Evolutionary conservation across 2,113 vertebrate genomes (phyloP).

Genomic region (Paratilapia polleni): DNA sequence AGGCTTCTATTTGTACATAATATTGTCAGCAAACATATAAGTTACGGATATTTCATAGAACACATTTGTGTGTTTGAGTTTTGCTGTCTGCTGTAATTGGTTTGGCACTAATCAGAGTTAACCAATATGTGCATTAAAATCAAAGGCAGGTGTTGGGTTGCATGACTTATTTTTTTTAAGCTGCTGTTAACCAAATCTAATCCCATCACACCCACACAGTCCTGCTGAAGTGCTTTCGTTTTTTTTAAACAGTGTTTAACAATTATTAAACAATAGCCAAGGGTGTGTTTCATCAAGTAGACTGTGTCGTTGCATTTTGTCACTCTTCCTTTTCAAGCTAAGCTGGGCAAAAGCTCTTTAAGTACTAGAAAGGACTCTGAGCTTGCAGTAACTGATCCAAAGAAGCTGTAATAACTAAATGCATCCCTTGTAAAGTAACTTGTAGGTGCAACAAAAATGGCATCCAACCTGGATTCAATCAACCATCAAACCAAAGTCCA

Average conservation of each 20-base stretch:
- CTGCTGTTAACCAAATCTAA: neutral
- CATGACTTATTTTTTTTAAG: neutral
- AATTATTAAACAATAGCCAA: neutral
- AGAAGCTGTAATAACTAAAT: neutral
- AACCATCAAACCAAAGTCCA: neutral
- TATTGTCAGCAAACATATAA: neutral
- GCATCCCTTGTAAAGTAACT: neutral
- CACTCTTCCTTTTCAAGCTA: neutral
- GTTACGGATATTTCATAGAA: neutral
- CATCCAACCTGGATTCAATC: neutral
- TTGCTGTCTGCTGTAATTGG: neutral
- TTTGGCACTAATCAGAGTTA: neutral
- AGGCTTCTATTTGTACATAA: neutral
- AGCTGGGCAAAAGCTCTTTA: neutral
- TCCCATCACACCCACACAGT: neutral
- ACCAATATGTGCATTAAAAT: neutral
- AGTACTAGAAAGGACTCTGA: neutral
- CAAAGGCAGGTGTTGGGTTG: neutral
- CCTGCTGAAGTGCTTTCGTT: neutral
- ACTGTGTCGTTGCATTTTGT: too few relatives aligned
- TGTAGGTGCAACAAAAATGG: neutral
- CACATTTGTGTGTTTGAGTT: neutral
- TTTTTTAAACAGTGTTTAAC: too few relatives aligned
- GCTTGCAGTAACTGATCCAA: neutral
- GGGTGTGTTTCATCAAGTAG: neutral